These are phyloP conservation scores for Meda fulgida DNA, from an alignment of 2,797 vertebrate species.

Conservation along the genomic window DNA sequence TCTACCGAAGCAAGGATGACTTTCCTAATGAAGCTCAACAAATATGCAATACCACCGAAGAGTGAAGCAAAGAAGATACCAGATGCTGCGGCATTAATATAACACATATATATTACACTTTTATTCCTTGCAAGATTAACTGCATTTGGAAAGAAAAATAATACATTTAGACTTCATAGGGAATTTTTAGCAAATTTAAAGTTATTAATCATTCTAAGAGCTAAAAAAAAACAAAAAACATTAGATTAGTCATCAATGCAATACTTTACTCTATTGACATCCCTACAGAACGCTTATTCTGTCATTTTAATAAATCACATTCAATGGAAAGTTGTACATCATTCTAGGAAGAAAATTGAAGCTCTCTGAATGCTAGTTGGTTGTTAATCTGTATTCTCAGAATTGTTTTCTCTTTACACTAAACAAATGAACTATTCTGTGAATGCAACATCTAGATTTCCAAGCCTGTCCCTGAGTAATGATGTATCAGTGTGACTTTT, in stretches of 20 bases:
- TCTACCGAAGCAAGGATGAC: neutral
- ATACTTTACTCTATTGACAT: neutral
- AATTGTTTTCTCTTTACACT: neutral
- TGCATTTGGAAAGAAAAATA: neutral
- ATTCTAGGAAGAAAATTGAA: neutral
- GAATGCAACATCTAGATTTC: neutral
- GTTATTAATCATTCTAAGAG: too few relatives aligned
- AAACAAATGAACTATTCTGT: neutral
- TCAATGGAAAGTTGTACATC: neutral
- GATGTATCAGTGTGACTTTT: slow-evolving; percentile 12
- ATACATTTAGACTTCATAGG: neutral
- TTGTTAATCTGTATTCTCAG: neutral
- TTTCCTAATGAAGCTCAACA: neutral
- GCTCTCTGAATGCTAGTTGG: neutral
- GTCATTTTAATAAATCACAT: neutral
- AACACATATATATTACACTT: neutral
- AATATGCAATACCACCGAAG: neutral
- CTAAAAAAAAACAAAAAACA: neutral
- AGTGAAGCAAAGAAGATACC: neutral
- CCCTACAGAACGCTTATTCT: neutral
- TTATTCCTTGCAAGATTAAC: slow-evolving; percentile 1
- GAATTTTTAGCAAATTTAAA: neutral
- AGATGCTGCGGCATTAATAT: too few relatives aligned
- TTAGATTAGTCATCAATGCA: neutral
- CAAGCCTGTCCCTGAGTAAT: slow-evolving; percentile 8